Conservation (phyloP, 2,797 vertebrate genomes). For the Phrynocephalus forsythii region DNA sequence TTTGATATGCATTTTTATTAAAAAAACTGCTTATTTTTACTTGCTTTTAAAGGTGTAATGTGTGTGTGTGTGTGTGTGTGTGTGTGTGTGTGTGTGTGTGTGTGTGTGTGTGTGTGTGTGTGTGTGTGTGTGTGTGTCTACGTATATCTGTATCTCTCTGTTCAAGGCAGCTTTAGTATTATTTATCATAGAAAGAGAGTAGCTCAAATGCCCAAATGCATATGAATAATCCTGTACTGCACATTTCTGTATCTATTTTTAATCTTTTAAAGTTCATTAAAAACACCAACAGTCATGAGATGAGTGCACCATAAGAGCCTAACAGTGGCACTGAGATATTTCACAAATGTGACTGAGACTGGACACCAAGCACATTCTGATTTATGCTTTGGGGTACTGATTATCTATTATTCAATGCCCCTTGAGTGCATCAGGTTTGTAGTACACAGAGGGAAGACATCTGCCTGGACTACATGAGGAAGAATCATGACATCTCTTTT, state of each 20-base stretch:
- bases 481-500: not conserved
- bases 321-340: too few relatives aligned
- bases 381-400: not conserved
- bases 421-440: not conserved
- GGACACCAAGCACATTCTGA: not conserved
- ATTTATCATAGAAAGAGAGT: not conserved
- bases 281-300: not conserved
- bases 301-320: not conserved
- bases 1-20: too few relatives aligned
- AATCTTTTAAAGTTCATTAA: too few relatives aligned
- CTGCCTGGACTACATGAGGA: not conserved
- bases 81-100: too few relatives aligned
- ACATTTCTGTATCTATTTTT: not conserved
- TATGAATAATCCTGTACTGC: not conserved
- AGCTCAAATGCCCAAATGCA: not conserved
- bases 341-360: not conserved
- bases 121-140: too few relatives aligned
- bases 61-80: too few relatives aligned
- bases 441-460: not conserved
- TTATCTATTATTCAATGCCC: not conserved
- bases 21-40: too few relatives aligned
- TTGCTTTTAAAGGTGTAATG: too few relatives aligned
- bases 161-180: not conserved
- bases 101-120: too few relatives aligned
- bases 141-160: not conserved